Conservation (phyloP, 2,113 vertebrate species). For the Calyptomena viridis region DNA sequence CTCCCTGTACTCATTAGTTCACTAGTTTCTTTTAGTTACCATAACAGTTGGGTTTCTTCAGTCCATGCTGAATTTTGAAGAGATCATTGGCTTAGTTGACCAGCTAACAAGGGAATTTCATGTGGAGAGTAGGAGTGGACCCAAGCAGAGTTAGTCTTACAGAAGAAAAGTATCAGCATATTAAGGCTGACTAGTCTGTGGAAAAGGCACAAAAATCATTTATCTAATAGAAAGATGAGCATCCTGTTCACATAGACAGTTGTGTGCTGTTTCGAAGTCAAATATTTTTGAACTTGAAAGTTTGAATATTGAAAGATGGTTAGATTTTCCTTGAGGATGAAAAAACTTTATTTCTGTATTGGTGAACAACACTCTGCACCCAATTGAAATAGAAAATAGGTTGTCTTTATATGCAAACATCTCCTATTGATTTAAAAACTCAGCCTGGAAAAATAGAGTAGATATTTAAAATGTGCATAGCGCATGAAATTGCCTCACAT, state of each 20-base stretch:
- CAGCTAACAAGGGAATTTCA: neutral
- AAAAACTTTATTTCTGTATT: neutral
- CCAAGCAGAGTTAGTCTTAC: neutral
- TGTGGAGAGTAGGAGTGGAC: neutral
- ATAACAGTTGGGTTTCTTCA: neutral
- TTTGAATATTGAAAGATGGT: neutral
- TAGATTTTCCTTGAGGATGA: neutral
- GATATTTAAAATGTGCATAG: conserved; percentile 80
- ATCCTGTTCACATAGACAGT: neutral
- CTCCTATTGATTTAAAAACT: conserved; percentile 73
- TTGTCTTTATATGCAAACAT: conserved; percentile 61
- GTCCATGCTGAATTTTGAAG: neutral
- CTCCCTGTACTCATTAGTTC: neutral
- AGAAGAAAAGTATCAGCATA: neutral
- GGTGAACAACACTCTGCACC: neutral
- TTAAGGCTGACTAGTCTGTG: neutral
- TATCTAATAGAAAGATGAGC: neutral
- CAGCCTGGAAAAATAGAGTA: conserved; percentile 67
- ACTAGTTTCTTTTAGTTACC: neutral
- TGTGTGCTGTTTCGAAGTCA: neutral
- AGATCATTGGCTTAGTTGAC: neutral
- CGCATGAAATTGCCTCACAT: conserved; percentile 83
- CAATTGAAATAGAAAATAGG: neutral
- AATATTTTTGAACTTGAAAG: neutral
- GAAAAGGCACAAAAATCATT: neutral